Evolutionary conservation across 2,888 invertebrate species (phyloP).

Genomic region (Nowickia ferox): DNA sequence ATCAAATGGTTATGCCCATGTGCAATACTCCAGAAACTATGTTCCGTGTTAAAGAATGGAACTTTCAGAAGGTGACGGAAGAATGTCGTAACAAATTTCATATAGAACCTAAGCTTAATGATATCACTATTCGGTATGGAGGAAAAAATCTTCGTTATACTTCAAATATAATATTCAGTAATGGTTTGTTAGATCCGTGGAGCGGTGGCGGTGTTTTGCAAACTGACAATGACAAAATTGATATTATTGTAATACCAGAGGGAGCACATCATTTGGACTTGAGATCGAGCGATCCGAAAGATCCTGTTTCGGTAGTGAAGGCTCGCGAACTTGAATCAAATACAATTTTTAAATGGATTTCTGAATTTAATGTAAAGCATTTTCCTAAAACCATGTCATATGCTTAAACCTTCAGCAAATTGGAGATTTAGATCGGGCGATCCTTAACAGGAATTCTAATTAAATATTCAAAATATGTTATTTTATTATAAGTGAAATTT

Average conservation of each 20-base stretch:
- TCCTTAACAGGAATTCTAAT: too few species aligned
- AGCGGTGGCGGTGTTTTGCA: constrained; percentile 91
- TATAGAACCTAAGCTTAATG: constrained; percentile 87
- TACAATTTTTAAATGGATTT: constrained; percentile 77
- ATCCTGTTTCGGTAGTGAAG: constrained; percentile 78
- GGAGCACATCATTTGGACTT: constrained; percentile 95
- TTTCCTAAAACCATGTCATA: too few species aligned
- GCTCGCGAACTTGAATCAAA: constrained; percentile 77
- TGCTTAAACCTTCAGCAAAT: too few species aligned
- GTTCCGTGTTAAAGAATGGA: constrained; percentile 91
- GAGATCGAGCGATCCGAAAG: constrained; percentile 81
- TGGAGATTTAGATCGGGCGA: too few species aligned
- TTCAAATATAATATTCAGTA: constrained; percentile 90
- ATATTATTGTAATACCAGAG: constrained; percentile 90
- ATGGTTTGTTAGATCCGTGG: constrained; percentile 95
- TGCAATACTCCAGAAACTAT: constrained; percentile 92
- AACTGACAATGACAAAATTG: constrained; percentile 87
- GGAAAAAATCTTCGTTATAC: constrained; percentile 87
- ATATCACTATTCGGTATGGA: constrained; percentile 91
- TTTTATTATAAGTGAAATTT: too few species aligned
- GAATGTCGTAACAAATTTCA: constrained; percentile 89
- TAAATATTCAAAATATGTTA: too few species aligned
- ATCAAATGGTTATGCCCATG: constrained; percentile 98
- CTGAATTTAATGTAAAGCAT: constrained; percentile 59
- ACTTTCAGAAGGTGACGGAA: constrained; percentile 86